Evolutionary conservation across 2,113 vertebrate species (phyloP).

Genomic region (Athene cunicularia): DNA sequence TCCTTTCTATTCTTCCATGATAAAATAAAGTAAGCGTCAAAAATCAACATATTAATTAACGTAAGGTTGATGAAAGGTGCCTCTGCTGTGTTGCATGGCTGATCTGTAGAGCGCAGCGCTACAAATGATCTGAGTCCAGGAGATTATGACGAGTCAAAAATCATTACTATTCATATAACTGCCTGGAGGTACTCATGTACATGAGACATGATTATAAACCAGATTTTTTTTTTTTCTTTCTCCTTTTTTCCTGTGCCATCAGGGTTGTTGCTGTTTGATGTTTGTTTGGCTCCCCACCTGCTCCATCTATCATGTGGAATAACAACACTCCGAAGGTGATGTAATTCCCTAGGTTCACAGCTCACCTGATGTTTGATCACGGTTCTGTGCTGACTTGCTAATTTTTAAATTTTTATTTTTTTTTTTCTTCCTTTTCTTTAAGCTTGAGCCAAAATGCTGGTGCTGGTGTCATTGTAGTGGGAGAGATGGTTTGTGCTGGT

Average conservation of each 20-base stretch:
- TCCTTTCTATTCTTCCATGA: not conserved
- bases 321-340: not conserved
- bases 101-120: not conserved
- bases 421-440: not conserved
- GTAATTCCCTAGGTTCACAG: not conserved
- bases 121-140: not conserved
- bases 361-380: not conserved
- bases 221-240: not conserved
- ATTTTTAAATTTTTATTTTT: not conserved
- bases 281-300: not conserved
- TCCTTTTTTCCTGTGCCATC: not conserved
- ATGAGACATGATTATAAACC: rapidly evolving
- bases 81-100: rapidly evolving
- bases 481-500: not conserved
- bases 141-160: not conserved
- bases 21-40: not conserved
- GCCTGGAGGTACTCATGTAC: not conserved
- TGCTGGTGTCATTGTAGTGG: not conserved
- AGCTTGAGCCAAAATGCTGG: not conserved
- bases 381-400: rapidly evolving
- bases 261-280: not conserved
- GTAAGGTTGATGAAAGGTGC: not conserved
- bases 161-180: rapidly evolving
- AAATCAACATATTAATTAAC: rapidly evolving
- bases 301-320: not conserved